These are phyloP conservation scores for Pipistrellus nathusii DNA, from an alignment of 2,797 vertebrate genomes.

Conservation along the genomic window DNA sequence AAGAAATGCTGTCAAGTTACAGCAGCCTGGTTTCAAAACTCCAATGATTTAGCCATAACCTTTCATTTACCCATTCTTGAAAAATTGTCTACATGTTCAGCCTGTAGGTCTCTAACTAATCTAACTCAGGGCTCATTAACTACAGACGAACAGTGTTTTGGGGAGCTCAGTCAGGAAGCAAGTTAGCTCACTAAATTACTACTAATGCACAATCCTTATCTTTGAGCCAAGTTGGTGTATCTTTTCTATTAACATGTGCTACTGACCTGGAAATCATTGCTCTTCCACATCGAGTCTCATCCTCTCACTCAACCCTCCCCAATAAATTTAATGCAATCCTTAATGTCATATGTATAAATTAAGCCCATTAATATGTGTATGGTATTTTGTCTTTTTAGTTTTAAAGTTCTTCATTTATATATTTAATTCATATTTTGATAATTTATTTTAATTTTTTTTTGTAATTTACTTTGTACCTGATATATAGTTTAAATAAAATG, in stretches of 20 bases:
- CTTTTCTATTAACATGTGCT: not conserved
- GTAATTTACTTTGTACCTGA: not conserved
- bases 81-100: not conserved
- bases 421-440: conserved; percentile 37
- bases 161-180: not conserved
- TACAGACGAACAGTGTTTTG: not conserved
- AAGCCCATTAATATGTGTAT: not conserved
- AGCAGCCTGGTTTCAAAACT: not conserved
- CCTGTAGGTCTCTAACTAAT: not conserved
- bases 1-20: not conserved
- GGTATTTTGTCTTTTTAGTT: not conserved
- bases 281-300: not conserved
- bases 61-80: not conserved
- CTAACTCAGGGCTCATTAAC: not conserved
- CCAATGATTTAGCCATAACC: not conserved
- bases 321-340: not conserved
- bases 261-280: not conserved
- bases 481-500: not conserved
- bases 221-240: not conserved
- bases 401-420: not conserved
- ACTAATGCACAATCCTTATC: not conserved
- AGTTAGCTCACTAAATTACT: not conserved
- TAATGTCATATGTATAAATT: not conserved
- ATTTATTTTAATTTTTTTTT: conserved; percentile 24
- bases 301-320: not conserved